Evolutionary conservation across 2,113 vertebrate genomes (phyloP).

Genomic region (Hippopotamus amphibius): DNA sequence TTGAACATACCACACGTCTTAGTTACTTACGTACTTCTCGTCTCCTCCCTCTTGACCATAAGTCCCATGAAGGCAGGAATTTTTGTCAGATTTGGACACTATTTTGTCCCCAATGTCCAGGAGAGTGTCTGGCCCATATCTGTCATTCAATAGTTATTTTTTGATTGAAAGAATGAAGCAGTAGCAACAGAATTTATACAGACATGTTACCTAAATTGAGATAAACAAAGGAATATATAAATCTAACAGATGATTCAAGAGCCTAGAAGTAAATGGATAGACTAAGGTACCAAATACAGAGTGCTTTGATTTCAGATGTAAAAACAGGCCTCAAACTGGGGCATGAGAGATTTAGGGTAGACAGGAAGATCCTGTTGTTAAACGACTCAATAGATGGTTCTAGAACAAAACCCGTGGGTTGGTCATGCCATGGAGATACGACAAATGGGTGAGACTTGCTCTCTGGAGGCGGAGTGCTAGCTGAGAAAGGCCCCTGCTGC

Average conservation of each 20-base stretch:
- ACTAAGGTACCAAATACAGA: background rate
- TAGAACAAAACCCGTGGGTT: conserved; percentile 14
- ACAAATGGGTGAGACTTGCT: background rate
- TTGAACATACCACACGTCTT: background rate
- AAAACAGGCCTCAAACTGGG: background rate
- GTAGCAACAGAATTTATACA: background rate
- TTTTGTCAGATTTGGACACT: conserved; percentile 16
- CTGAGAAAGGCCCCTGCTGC: background rate
- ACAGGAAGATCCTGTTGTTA: background rate
- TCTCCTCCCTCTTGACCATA: background rate
- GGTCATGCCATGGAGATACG: background rate
- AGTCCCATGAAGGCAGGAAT: background rate
- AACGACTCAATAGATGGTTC: background rate
- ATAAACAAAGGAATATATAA: background rate
- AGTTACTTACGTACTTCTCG: background rate
- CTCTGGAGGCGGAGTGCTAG: background rate
- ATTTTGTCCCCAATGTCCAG: background rate
- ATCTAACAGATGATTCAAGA: background rate
- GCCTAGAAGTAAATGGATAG: background rate
- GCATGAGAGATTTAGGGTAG: background rate
- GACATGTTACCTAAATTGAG: background rate
- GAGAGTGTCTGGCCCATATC: background rate
- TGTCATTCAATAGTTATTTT: background rate
- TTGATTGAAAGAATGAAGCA: background rate
- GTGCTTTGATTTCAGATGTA: background rate